Base-by-base conservation (phyloP, 37 sponge, comb jelly and placozoan genomes). In the Lycopodina hypogea region DNA sequence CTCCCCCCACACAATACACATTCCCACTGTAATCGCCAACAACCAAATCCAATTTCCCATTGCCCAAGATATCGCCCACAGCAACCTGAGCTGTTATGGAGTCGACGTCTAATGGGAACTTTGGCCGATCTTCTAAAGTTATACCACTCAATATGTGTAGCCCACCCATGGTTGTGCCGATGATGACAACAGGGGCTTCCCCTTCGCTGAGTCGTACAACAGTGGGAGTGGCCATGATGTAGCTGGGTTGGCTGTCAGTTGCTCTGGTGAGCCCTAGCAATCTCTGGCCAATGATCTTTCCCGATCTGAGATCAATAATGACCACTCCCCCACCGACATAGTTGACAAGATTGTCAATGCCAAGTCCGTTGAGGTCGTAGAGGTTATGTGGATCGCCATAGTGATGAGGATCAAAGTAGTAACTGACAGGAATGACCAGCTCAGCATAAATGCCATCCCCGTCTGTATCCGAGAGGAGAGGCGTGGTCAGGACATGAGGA, bases 21-120 rank as follows among this genome's bases (percentile, higher is more conserved):
- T 87, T 91, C 14, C 92, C 92, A 64, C 77, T 83, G 52, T 79
- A 23, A 52, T 91, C 92, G 4, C 87, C 82, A 19, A 91, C 92
- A 21, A 91, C 69, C 40, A 91, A 33, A 2, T 86, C 78, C 50
- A 83, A 51, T 2, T 42, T 40, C 7, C 84, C 88, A n/a, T 76
- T 82, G 45, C 53, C 28, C 24, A 63, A 61, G 2, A 91, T 34
- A 77, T 91, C 87, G 18, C 60, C 84, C 30, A 91, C 92, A 18
- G 81, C 83, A 37, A 91, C 91, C 52, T 83, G 83, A 42, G 81
- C 56, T 19, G 87, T 41, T 2, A 91, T 75, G 57, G 92, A 86
- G 64, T 91, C 92, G 14, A 80, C 21, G 0, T 7, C 18, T 0
- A 87, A 36, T 21, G 92, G 92, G 45, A 87, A 91, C 15, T 87